Conservation (phyloP, 2,888 invertebrate genomes). For the Andrena camellia region DNA sequence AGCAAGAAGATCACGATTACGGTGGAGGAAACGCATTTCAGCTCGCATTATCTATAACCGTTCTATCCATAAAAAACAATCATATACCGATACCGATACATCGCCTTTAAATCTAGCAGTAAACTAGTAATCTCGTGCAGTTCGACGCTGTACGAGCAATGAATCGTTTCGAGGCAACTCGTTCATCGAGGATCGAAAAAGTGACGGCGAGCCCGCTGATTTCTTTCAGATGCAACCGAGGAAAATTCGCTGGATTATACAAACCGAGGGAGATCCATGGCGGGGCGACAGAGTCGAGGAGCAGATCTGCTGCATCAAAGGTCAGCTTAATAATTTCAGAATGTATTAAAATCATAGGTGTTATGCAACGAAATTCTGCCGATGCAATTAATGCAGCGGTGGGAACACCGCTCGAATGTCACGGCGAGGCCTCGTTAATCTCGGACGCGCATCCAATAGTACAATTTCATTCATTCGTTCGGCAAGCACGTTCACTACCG, state of each 20-base stretch:
- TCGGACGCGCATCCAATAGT: constrained; percentile 4
- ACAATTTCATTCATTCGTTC: constrained; percentile 42
- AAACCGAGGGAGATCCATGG: constrained; percentile 85
- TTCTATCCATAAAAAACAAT: constrained; percentile 66
- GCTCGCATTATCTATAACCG: constrained; percentile 61
- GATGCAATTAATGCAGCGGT: not conserved
- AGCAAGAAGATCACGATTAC: constrained; percentile 4
- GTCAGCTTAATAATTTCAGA: constrained; percentile 82
- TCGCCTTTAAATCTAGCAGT: constrained; percentile 54
- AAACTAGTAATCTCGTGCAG: constrained; percentile 58
- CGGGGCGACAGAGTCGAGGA: constrained; percentile 86
- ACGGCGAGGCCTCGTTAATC: not conserved
- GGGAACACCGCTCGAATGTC: not conserved
- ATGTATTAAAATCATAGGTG: not conserved
- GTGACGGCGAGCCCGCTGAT: not conserved
- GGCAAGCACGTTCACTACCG: constrained; percentile 23
- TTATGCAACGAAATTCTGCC: not conserved
- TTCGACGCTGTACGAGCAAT: constrained; percentile 28
- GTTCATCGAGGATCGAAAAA: not conserved
- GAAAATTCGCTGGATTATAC: constrained; percentile 87
- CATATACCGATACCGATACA: constrained; percentile 60
- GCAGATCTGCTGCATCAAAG: constrained; percentile 86
- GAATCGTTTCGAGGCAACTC: not conserved
- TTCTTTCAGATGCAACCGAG: constrained; percentile 80
- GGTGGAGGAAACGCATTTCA: constrained; percentile 28